Evolutionary conservation across 2,113 vertebrate species (phyloP).

Genomic region (Perca schrenkii): DNA sequence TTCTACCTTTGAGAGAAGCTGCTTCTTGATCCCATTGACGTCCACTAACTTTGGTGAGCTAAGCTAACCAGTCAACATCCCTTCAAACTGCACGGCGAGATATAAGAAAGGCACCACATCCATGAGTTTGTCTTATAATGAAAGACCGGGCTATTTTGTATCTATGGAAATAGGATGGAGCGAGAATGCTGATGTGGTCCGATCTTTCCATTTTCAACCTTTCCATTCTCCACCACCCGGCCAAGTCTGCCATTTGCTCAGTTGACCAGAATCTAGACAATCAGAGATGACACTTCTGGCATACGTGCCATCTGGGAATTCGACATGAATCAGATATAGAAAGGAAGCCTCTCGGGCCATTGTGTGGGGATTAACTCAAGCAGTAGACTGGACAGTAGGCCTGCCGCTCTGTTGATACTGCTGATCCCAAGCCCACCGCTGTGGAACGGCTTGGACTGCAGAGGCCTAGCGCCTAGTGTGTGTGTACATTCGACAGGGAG

Average conservation of each 20-base stretch:
- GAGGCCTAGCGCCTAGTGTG: constrained; percentile 56
- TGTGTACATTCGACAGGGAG: constrained; percentile 20
- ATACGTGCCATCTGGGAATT: constrained; percentile 75
- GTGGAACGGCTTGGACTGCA: constrained; percentile 57
- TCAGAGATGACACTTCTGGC: constrained; percentile 68
- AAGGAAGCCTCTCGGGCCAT: constrained; percentile 62
- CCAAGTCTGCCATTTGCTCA: constrained; percentile 57
- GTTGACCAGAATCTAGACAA: constrained; percentile 68
- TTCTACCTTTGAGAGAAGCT: not conserved
- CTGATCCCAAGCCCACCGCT: constrained; percentile 74
- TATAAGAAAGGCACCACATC: not conserved
- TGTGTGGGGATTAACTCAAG: constrained; percentile 77
- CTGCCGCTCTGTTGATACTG: constrained; percentile 74
- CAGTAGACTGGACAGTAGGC: constrained; percentile 78
- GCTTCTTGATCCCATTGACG: not conserved
- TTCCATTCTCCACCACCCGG: constrained; percentile 11
- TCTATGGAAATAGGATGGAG: constrained; percentile 3
- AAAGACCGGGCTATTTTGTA: not conserved
- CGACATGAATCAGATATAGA: constrained; percentile 68
- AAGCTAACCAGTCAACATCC: not conserved
- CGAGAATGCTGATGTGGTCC: not conserved
- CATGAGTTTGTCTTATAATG: not conserved
- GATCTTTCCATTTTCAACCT: constrained; percentile 28
- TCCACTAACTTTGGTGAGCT: not conserved
- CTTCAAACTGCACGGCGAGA: not conserved